These are phyloP conservation scores for Takifugu bimaculatus DNA, from an alignment of 2,113 vertebrate species.

Conservation along the genomic window DNA sequence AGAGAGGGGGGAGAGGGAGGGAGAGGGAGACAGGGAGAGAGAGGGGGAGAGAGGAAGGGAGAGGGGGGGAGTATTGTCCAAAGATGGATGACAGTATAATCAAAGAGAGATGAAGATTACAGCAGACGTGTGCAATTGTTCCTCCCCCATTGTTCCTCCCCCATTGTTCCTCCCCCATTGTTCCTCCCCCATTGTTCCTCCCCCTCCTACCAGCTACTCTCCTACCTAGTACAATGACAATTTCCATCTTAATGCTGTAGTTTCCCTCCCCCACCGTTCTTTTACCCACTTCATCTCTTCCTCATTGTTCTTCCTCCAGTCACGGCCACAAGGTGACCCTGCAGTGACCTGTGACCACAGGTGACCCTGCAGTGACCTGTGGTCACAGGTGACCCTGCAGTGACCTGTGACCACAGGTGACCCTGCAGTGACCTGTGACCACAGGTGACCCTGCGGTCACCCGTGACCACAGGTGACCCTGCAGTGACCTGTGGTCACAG, in stretches of 20 bases:
- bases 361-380: conserved; percentile 54
- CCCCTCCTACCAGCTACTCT: conserved; percentile 3
- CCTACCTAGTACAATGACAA: conserved; percentile 25
- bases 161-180: conserved; percentile 16
- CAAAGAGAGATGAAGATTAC: conserved; percentile 32
- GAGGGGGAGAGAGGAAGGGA: background rate
- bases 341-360: conserved; percentile 33
- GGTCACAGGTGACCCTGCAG: conserved; percentile 2
- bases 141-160: background rate
- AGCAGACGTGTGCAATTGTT: conserved; percentile 18
- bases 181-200: conserved; percentile 11
- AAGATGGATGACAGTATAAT: background rate
- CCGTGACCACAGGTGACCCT: too few species aligned
- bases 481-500: too few species aligned
- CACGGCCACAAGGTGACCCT: conserved; percentile 62
- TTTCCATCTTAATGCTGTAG: conserved; percentile 4
- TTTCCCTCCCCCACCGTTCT: conserved; percentile 5
- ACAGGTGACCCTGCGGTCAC: too few species aligned
- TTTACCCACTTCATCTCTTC: background rate
- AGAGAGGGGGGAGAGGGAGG: background rate
- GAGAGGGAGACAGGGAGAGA: background rate
- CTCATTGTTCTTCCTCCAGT: conserved; percentile 18
- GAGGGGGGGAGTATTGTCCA: too few species aligned
- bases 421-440: too few species aligned
- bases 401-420: conserved; percentile 2